Evolutionary conservation across 2,113 vertebrate genomes (phyloP), one percentile per base, ranked within the genome.

Genomic region (Salvator merianae): DNA sequence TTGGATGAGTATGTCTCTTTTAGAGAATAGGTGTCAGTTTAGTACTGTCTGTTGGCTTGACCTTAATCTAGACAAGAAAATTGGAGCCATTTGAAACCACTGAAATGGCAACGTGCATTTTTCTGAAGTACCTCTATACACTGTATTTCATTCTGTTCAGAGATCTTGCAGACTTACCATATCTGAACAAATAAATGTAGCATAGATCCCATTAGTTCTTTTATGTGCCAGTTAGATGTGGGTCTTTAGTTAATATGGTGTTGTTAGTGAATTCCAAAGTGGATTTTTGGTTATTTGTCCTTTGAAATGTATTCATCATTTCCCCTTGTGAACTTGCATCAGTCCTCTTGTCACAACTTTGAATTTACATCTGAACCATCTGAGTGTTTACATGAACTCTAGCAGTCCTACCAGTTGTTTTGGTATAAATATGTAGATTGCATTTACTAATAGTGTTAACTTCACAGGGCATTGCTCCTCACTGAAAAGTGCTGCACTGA

Each of bases 201-300:
- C 0, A 47, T 16, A 77, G 68, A 10, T 65, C 88, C 55, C 83
- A 66, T 28, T 30, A 34, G 43, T 50, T 84, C 18, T 88, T 40
- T 40, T 36, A 86, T 82, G 22, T 85, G 65, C 84, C 86, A 70
- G 55, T 84, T 66, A 6, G 0, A 0, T 86, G 38, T 80, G 47
- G 78, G 43, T 82, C 12, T 70, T 40, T 79, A 66, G 0, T 65
- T 77, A 1, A 7, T 88, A 40, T 74, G 63, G 32, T 65, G 10
- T 34, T 86, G n/a, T 9, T 88, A 75, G 85, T 84, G 79, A 84
- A 87, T n/a, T n/a, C 34, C 50, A 24, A 32, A 82, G 55, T 84
- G 68, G 36, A 0, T 0, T 0, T 32, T 79, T 28, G 0, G 38
- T 24, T 84, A 34, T 34, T 69, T 88, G 87, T 90, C 1, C 0